Conservation (phyloP, 2,888 invertebrate species). For the Fragum sueziense region DNA sequence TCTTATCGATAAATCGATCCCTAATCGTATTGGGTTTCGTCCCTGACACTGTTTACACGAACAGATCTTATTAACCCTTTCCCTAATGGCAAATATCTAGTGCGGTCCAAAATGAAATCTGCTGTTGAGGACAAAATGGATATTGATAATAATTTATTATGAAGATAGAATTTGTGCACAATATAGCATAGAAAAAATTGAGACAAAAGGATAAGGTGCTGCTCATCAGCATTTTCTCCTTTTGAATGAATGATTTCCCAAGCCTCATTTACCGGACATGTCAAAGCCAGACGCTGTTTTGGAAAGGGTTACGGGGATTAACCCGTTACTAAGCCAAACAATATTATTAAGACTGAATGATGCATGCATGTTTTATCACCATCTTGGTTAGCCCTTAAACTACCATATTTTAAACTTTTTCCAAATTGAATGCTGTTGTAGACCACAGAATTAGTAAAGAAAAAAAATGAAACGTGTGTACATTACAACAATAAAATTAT, state of each 20-base stretch:
- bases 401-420: no score
- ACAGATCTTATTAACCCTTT: neutral
- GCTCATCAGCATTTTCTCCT: neutral
- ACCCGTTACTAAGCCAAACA: no score
- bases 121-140: neutral
- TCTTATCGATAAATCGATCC: conserved; percentile 7
- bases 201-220: neutral
- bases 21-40: neutral
- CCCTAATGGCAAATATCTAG: neutral
- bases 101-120: neutral
- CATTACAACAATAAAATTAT: no score
- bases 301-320: no score
- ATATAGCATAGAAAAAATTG: neutral
- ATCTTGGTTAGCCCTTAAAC: no score
- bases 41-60: neutral
- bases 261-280: no score
- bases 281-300: no score
- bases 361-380: no score
- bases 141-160: neutral
- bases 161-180: neutral
- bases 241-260: neutral
- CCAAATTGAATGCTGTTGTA: no score
- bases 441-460: no score
- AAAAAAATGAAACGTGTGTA: no score
- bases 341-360: neutral